Evolutionary conservation across 2,797 vertebrate species (phyloP).

Genomic region (Oreortyx pictus): DNA sequence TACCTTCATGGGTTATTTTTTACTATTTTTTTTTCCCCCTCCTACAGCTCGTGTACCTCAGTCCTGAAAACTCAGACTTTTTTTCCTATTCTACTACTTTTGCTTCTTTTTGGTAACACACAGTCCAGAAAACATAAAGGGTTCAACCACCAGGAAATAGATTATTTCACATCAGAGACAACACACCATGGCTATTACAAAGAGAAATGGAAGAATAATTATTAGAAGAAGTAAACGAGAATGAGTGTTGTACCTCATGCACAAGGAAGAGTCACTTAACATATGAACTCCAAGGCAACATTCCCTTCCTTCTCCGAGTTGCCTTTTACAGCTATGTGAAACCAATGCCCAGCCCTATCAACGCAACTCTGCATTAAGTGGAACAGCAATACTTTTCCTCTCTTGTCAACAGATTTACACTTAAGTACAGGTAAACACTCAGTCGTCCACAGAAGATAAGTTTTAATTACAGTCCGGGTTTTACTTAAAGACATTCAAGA

Average conservation of each 20-base stretch:
- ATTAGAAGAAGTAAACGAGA: background rate
- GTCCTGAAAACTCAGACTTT: background rate
- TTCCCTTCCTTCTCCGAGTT: conserved; percentile 11
- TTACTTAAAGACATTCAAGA: background rate
- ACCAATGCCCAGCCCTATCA: background rate
- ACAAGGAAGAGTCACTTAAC: background rate
- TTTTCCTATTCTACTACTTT: background rate
- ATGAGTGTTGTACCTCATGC: background rate
- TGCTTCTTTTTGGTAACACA: background rate
- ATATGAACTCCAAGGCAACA: conserved; percentile 10
- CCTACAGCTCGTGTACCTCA: background rate
- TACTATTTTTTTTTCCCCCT: background rate
- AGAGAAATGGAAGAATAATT: background rate
- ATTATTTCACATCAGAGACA: background rate
- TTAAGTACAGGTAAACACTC: background rate
- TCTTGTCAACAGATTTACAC: background rate
- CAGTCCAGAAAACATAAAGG: background rate
- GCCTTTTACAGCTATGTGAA: conserved; percentile 4
- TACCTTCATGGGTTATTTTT: background rate
- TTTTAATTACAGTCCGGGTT: background rate
- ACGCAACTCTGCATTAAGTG: background rate
- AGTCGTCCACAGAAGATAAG: background rate
- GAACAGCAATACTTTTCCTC: background rate
- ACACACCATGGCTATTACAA: background rate
- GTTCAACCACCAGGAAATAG: background rate